Percentiles rank a stretch among this genome's conserved stretches.
phyloP scores from a whole-genome alignment of 2,113 vertebrate species.

The Misgurnus anguillicaudatus region DNA sequence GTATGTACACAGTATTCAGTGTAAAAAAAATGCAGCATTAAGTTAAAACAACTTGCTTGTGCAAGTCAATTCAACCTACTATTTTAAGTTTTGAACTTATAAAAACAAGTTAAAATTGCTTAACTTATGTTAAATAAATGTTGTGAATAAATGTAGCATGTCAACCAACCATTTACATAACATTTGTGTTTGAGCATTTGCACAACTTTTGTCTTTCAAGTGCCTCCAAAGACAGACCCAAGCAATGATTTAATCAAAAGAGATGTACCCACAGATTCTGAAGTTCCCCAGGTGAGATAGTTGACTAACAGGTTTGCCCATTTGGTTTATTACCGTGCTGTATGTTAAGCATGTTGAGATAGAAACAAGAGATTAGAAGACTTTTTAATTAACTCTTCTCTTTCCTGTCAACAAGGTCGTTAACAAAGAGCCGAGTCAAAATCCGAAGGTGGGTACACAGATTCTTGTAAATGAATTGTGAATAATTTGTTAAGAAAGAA shows the following conservation, averaged over 20 bases:
- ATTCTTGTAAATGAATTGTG: too few relatives aligned
- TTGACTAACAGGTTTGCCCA: not conserved
- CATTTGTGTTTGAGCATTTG: not conserved
- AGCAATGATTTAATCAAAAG: not conserved
- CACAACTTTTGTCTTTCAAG: not conserved
- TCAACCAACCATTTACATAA: not conserved
- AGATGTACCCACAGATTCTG: not conserved
- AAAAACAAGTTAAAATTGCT: too few relatives aligned
- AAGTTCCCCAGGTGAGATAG: not conserved
- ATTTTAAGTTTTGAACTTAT: too few relatives aligned
- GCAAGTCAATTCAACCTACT: too few relatives aligned
- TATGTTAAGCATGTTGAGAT: not conserved
- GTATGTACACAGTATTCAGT: too few relatives aligned
- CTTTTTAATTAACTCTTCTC: not conserved
- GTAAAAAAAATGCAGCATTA: too few relatives aligned
- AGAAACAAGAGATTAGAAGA: not conserved
- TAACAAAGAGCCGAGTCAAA: not conserved
- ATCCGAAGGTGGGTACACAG: not conserved
- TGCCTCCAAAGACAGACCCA: not conserved
- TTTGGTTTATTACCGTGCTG: too few relatives aligned
- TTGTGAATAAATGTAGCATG: not conserved
- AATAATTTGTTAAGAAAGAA: too few relatives aligned
- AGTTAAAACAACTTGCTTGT: too few relatives aligned
- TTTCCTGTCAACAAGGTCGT: not conserved
- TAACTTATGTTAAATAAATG: too few relatives aligned